A percentile compares a stretch with the other conserved stretches of the same genome.
phyloP scores from a whole-genome alignment of 2,797 vertebrate genomes.

The Periophthalmus magnuspinnatus region DNA sequence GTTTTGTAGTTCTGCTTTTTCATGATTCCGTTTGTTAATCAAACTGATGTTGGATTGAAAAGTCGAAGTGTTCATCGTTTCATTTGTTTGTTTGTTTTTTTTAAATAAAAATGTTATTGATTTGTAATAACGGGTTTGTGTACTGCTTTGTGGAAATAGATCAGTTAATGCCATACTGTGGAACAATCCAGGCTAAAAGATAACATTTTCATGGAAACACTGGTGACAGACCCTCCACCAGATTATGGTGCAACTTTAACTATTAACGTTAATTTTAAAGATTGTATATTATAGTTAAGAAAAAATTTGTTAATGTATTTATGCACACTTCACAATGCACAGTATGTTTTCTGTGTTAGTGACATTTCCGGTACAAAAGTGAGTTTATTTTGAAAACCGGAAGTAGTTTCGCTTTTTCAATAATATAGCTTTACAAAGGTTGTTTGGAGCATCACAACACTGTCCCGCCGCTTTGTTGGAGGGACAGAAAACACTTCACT shows the following conservation, averaged over 20 bases:
- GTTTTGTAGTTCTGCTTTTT: slow-evolving; percentile 83
- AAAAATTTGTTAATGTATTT: too few relatives aligned
- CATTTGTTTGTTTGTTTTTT: slow-evolving; percentile 65
- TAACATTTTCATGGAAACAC: too few relatives aligned
- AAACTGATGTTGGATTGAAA: slow-evolving; percentile 72
- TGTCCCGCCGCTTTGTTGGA: slow-evolving; percentile 56
- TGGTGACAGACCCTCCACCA: too few relatives aligned
- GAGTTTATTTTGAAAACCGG: slow-evolving; percentile 51
- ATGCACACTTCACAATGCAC: too few relatives aligned
- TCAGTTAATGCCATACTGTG: too few relatives aligned
- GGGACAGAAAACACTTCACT: slow-evolving; percentile 33
- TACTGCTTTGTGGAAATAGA: not conserved
- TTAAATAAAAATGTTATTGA: slow-evolving; percentile 71
- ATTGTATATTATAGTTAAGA: too few relatives aligned
- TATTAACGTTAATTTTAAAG: too few relatives aligned
- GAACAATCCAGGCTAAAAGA: too few relatives aligned
- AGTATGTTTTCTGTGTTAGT: not conserved
- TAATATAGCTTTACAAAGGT: not conserved
- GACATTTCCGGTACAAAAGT: not conserved
- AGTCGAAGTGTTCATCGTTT: slow-evolving; percentile 75
- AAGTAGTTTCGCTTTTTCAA: not conserved
- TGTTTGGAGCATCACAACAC: slow-evolving; percentile 61
- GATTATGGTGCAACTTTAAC: too few relatives aligned
- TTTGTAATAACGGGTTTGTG: slow-evolving; percentile 47
- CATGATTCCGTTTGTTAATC: slow-evolving; percentile 75